Percentiles rank a stretch among this genome's conserved stretches.
These are phyloP conservation scores for Bembecia ichneumoniformis DNA, from an alignment of 2,888 invertebrate genomes.

Conservation along the genomic window DNA sequence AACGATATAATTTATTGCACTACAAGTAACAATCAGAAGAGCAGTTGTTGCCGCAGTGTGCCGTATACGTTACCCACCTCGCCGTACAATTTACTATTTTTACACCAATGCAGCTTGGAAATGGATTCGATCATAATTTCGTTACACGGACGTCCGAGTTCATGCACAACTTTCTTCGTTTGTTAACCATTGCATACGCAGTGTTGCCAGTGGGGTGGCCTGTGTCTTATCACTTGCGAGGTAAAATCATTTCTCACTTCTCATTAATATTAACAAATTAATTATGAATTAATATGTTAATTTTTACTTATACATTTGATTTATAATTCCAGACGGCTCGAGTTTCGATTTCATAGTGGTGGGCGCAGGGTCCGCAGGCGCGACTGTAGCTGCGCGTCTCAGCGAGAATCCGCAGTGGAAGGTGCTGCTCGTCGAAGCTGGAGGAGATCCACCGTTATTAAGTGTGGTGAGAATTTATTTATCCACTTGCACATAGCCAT, in stretches of 20 bases:
- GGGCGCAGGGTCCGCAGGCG: constrained; percentile 39
- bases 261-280: neutral
- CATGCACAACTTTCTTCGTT: neutral
- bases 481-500: too few species aligned
- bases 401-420: constrained; percentile 25
- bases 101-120: too few species aligned
- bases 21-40: too few species aligned
- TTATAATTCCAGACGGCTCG: constrained; percentile 24
- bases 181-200: neutral
- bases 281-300: too few species aligned
- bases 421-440: constrained; percentile 36
- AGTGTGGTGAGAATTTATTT: constrained; percentile 27
- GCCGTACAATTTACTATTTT: too few species aligned
- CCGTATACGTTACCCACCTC: too few species aligned
- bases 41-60: too few species aligned
- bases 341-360: constrained; percentile 38
- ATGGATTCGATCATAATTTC: too few species aligned
- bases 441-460: constrained; percentile 33
- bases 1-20: too few species aligned
- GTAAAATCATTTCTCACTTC: neutral
- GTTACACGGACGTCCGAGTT: too few species aligned
- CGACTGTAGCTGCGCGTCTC: constrained; percentile 32
- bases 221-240: neutral
- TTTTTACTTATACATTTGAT: too few species aligned
- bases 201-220: neutral